Conservation (phyloP, 2,888 invertebrate genomes). For the Coleophora flavipennella region DNA sequence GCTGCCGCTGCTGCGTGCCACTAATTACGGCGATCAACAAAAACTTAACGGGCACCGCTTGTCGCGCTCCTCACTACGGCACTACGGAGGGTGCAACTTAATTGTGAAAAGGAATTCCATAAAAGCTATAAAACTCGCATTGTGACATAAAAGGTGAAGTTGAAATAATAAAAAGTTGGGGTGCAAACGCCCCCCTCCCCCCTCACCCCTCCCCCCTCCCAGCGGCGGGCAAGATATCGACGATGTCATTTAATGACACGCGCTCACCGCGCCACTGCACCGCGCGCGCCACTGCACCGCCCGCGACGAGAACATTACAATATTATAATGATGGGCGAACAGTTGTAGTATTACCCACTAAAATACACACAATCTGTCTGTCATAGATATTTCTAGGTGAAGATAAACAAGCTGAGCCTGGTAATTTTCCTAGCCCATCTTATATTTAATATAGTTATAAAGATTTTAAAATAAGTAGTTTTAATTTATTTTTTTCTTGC, state of each 20-base stretch:
- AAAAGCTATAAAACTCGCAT: slow-evolving; percentile 59
- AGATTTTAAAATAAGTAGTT: no score
- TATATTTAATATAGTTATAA: no score
- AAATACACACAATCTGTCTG: no score
- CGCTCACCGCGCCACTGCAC: slow-evolving; percentile 13
- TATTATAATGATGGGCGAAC: no score
- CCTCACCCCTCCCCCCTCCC: no score
- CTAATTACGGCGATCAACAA: slow-evolving; percentile 53
- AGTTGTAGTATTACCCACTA: no score
- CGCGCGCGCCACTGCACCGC: no score
- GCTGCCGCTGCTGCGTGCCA: slow-evolving; percentile 39
- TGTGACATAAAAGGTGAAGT: slow-evolving; percentile 59
- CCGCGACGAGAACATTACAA: no score
- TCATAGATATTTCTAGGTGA: no score
- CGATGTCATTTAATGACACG: slow-evolving; percentile 41
- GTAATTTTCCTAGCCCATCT: no score
- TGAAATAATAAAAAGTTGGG: slow-evolving; percentile 52
- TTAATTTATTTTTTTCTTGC: no score
- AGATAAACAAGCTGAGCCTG: no score
- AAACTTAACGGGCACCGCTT: slow-evolving; percentile 39
- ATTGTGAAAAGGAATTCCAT: slow-evolving; percentile 61
- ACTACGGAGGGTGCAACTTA: slow-evolving; percentile 44
- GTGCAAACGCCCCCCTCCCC: slow-evolving; percentile 34
- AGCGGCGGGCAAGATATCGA: slow-evolving; percentile 31
- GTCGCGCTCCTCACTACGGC: slow-evolving; percentile 32